Evolutionary conservation across 2,888 invertebrate species (phyloP).

Genomic region (Acleris literana): DNA sequence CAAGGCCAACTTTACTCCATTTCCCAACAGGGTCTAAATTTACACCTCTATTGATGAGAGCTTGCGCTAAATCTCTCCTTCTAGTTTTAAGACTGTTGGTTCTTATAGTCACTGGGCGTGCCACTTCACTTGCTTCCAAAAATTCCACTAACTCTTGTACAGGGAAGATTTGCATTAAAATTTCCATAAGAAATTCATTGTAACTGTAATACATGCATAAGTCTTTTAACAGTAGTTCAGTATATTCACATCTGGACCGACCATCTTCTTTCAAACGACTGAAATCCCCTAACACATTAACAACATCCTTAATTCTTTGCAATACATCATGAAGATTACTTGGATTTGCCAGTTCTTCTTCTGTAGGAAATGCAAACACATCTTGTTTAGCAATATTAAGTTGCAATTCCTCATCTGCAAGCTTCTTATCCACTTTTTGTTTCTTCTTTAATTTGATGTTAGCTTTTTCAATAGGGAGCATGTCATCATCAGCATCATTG

Average conservation of each 20-base stretch:
- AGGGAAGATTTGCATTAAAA: slow-evolving; percentile 95
- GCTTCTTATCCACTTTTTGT: slow-evolving; percentile 86
- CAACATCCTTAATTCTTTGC: slow-evolving; percentile 94
- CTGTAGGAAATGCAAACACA: slow-evolving; percentile 90
- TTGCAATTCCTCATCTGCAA: slow-evolving; percentile 92
- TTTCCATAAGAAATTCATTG: slow-evolving; percentile 97
- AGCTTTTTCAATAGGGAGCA: slow-evolving; percentile 93
- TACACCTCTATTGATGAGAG: slow-evolving; percentile 97
- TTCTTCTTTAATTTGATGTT: slow-evolving; percentile 90
- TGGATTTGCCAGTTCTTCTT: slow-evolving; percentile 88
- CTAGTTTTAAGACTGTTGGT: slow-evolving; percentile 97
- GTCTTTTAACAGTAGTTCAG: slow-evolving; percentile 90
- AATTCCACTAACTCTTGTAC: slow-evolving; percentile 94
- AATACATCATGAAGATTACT: slow-evolving; percentile 92
- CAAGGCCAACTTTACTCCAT: slow-evolving; percentile 99
- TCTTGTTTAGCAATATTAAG: slow-evolving; percentile 90
- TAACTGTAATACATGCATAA: slow-evolving; percentile 98
- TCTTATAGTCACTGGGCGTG: slow-evolving; percentile 96
- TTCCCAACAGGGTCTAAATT: slow-evolving; percentile 99
- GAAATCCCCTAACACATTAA: slow-evolving; percentile 92
- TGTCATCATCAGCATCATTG: slow-evolving; percentile 87
- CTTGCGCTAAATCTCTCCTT: slow-evolving; percentile 95
- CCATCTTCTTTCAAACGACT: slow-evolving; percentile 86
- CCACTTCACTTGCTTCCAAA: slow-evolving; percentile 97
- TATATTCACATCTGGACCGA: slow-evolving; percentile 91